Percentiles rank a stretch among this genome's conserved stretches.
phyloP scores from a whole-genome alignment of 1,140 invertebrate genomes.

The Solenopsis invicta region DNA sequence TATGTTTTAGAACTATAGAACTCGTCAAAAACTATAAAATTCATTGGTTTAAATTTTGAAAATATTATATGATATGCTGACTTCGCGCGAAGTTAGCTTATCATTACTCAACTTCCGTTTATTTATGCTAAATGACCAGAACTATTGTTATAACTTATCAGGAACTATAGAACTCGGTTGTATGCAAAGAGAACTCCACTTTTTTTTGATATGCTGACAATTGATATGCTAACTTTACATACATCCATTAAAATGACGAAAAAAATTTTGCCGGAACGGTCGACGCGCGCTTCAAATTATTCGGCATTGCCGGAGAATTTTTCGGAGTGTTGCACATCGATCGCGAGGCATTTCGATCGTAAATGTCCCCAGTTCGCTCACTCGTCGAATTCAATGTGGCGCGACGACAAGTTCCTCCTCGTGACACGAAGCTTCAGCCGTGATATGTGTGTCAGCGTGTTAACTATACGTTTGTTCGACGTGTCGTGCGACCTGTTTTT shows the following conservation, averaged over 20 bases:
- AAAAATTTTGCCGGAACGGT: neutral
- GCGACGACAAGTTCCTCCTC: constrained; percentile 29
- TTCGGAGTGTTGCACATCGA: neutral
- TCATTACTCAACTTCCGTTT: no score
- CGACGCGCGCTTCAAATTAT: neutral
- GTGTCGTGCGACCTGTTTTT: constrained; percentile 39
- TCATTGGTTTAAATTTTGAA: no score
- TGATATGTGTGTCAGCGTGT: constrained; percentile 57
- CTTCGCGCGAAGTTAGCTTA: no score
- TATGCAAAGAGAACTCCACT: no score
- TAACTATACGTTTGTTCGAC: constrained; percentile 18
- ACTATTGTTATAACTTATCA: no score
- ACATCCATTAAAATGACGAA: neutral
- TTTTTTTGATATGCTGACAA: no score
- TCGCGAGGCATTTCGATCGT: constrained; percentile 23
- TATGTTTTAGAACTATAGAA: no score
- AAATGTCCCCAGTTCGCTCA: constrained; percentile 29
- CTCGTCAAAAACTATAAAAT: no score
- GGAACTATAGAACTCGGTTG: no score
- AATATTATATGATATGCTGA: no score
- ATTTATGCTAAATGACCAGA: no score
- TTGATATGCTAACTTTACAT: no score
- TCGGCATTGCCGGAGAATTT: neutral
- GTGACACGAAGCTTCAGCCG: constrained; percentile 41
- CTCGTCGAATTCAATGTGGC: constrained; percentile 38